phyloP scores from a whole-genome alignment of 2,888 invertebrate genomes.

The Zaprionus obscuricornis region DNA sequence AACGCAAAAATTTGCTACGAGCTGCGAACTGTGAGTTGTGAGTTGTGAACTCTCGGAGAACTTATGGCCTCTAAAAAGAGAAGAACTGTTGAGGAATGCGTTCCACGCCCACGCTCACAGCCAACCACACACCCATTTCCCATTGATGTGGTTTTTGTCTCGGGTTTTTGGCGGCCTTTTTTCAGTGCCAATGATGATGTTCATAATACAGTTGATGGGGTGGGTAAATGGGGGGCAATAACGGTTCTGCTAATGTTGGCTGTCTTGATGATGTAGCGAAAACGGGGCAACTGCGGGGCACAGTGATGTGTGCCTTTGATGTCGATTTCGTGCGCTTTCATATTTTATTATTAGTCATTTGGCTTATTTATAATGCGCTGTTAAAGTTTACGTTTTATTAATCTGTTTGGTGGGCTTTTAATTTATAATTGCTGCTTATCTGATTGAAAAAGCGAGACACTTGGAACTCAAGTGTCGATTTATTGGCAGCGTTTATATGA shows the following conservation, averaged over 20 bases:
- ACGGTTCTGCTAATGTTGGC: too few relatives aligned
- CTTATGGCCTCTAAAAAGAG: too few relatives aligned
- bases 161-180: constrained; percentile 23
- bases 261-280: too few relatives aligned
- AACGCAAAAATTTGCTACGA: constrained; percentile 13
- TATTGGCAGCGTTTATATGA: constrained; percentile 64
- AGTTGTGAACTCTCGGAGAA: too few relatives aligned
- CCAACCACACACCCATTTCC: constrained; percentile 1
- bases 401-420: constrained; percentile 73
- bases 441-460: constrained; percentile 72
- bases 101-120: constrained; percentile 1
- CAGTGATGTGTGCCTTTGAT: too few relatives aligned
- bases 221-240: constrained; percentile 5
- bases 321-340: constrained; percentile 61
- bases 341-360: constrained; percentile 75
- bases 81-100: constrained; percentile 25
- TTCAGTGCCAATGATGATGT: constrained; percentile 37
- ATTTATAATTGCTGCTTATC: constrained; percentile 76
- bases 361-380: constrained; percentile 71
- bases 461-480: constrained; percentile 71
- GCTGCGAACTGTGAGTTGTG: too few relatives aligned
- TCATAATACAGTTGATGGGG: constrained; percentile 18
- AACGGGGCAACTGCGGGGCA: too few relatives aligned
- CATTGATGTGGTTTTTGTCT: constrained; percentile 41
- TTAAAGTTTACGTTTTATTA: constrained; percentile 75